Percentiles rank a stretch among this genome's conserved stretches.
These are phyloP conservation scores for Drosophila neotestacea DNA, from an alignment of 2,888 invertebrate genomes.

Conservation along the genomic window DNA sequence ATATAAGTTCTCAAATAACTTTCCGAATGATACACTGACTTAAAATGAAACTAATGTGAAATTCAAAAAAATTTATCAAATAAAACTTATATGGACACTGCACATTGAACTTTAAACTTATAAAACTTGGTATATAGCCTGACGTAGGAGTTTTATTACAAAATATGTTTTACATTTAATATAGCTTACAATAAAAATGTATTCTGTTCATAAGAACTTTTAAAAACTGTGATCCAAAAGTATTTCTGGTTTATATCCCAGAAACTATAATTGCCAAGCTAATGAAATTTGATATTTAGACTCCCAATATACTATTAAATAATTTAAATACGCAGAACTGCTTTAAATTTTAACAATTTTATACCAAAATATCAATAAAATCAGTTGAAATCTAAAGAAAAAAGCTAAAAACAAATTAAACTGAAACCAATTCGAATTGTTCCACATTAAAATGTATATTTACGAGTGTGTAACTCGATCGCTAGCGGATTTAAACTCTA, in stretches of 20 bases:
- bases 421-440: neutral
- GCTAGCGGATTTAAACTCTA: neutral
- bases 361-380: neutral
- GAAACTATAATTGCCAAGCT: neutral
- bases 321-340: neutral
- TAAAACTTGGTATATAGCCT: no score
- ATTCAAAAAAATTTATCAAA: no score
- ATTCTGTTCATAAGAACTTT: no score
- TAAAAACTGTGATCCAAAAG: no score
- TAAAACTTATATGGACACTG: no score
- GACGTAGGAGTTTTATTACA: no score
- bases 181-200: no score
- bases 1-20: no score
- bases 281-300: neutral
- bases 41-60: no score
- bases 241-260: neutral
- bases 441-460: constrained; percentile 4
- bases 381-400: neutral
- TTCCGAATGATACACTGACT: no score
- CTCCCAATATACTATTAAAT: neutral
- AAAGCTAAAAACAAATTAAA: neutral
- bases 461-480: constrained; percentile 9
- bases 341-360: neutral
- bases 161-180: no score
- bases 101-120: no score